Percentiles rank a stretch among this genome's conserved stretches.
phyloP scores from a whole-genome alignment of 2,113 vertebrate genomes.

The Dendrocopos noguchii region DNA sequence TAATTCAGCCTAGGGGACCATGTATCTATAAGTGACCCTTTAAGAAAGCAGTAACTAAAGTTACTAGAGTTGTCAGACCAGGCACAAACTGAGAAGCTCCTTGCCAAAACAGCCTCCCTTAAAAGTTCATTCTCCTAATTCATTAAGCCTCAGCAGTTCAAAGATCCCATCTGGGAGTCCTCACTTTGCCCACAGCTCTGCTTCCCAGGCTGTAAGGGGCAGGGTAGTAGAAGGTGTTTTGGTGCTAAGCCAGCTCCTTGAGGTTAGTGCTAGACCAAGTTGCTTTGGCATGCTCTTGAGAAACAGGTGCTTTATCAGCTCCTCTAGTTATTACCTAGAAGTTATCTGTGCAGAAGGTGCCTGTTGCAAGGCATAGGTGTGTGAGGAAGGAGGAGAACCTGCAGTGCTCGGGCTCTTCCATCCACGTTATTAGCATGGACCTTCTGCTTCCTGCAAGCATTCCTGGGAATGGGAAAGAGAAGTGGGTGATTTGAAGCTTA shows the following conservation, averaged over 20 bases:
- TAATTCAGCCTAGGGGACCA: not conserved
- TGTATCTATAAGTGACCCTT: not conserved
- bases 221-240: not conserved
- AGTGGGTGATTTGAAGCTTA: not conserved
- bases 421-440: not conserved
- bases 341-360: not conserved
- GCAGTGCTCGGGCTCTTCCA: not conserved
- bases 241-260: not conserved
- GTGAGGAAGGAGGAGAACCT: not conserved
- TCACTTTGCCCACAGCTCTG: not conserved
- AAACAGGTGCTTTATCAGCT: not conserved
- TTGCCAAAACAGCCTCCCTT: not conserved
- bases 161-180: not conserved
- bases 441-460: not conserved
- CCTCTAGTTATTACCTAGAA: not conserved
- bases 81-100: not conserved
- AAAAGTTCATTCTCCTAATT: not conserved
- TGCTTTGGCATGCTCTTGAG: not conserved
- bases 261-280: not conserved
- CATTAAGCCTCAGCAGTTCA: not conserved
- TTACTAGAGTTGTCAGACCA: not conserved
- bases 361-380: not conserved
- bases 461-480: not conserved
- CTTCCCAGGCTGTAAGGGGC: not conserved
- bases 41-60: not conserved